These are phyloP conservation scores for Belgica antarctica DNA, from an alignment of 2,888 invertebrate species.

Conservation along the genomic window DNA sequence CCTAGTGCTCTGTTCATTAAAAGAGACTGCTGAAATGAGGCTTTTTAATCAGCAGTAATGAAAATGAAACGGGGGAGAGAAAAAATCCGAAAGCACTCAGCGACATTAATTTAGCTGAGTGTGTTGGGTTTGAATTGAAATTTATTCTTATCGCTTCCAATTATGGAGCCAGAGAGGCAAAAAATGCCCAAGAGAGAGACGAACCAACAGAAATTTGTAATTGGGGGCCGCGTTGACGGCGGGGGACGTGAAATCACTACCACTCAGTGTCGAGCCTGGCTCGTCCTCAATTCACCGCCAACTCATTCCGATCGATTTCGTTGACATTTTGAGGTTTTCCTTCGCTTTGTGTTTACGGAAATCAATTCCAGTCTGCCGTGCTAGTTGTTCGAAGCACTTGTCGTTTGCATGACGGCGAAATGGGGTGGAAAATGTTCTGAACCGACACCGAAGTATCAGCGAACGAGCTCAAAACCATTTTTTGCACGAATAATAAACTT, in stretches of 20 bases:
- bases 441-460: not conserved
- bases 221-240: not conserved
- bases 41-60: not conserved
- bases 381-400: no score
- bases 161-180: constrained; percentile 6
- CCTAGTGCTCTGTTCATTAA: not conserved
- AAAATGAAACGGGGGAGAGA: not conserved
- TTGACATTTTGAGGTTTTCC: constrained; percentile 2
- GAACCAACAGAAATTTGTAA: constrained; percentile 6
- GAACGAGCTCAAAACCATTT: not conserved
- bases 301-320: not conserved
- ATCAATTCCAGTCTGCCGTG: no score
- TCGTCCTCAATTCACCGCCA: not conserved
- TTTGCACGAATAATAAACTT: not conserved
- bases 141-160: constrained; percentile 28
- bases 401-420: no score
- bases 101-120: constrained; percentile 35
- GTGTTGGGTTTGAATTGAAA: not conserved
- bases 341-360: not conserved
- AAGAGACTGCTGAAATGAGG: not conserved
- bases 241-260: not conserved
- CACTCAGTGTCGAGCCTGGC: not conserved
- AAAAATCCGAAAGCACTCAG: constrained; percentile 28
- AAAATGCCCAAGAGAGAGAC: not conserved
- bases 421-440: not conserved